Base-by-base conservation (phyloP, 2,888 invertebrate species). In the Drosophila antonietae region DNA sequence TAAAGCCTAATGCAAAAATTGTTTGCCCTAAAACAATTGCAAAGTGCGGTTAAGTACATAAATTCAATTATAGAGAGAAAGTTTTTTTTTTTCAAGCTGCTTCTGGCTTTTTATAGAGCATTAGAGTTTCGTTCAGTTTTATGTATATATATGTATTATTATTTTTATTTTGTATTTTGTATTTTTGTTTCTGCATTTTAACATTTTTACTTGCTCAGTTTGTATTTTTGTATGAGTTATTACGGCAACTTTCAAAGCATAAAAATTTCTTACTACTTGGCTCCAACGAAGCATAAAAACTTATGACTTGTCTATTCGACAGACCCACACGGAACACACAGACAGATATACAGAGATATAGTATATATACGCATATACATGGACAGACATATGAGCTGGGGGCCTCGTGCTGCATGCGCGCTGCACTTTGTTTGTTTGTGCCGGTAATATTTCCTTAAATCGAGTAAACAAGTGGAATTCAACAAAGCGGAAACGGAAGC, bases 401-500 rank as follows among this genome's bases (percentile, higher is more conserved):
- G 53, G 49, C 20, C 37, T 75, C 35, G 61, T 68, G 76, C 76
- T 65, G 71, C 58, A 75, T 68, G 66, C 66, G 60, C 58, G 73
- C 59, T 65, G 88, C 83, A 85, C 89, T 86, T 88, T 86, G 90
- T 86, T 86, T 86, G 86, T 90, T 86, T 90, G 88, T 80, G 83
- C 90, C 90, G 86, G 90, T 90, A 86, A 86, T 88, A 86, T 86
- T 88, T 90, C 89, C 89, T 86, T 90, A 86, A 86, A 86, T 86
- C 86, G 86, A 90, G 90, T 90, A 86, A 86, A 86, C 90, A 88
- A 90, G 90, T 86, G 90, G 88, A 90, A 77, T 85, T 86, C 87
- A 86, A 90, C 90, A 90, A 88, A 90, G 89, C 86, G 86, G 89
- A 86, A 86, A 88, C 88, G 86, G 86, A 86, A 90, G 90, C 87